Percentiles rank a stretch among this genome's conserved stretches.
Conservation (phyloP, 1,140 invertebrate genomes). For the Eupristina koningsbergeri region DNA sequence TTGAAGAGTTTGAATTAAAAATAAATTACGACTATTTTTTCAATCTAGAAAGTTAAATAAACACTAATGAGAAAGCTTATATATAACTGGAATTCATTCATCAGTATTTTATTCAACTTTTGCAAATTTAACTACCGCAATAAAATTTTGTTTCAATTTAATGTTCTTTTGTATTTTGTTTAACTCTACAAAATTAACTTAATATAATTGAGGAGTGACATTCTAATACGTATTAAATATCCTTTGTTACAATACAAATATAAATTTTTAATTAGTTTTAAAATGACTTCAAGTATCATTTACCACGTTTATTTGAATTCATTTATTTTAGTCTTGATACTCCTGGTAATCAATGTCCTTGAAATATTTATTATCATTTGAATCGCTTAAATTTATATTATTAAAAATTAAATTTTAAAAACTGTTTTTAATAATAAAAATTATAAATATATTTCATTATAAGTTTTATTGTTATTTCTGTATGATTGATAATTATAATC, state of each 20-base stretch:
- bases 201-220: neutral
- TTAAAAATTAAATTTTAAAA: no score
- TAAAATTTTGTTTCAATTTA: no score
- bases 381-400: neutral
- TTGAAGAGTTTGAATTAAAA: no score
- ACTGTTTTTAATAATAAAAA: no score
- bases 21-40: neutral
- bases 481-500: no score
- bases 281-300: neutral
- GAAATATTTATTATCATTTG: neutral
- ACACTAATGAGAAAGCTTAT: neutral
- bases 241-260: neutral
- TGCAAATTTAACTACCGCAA: no score
- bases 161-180: no score
- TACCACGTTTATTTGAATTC: neutral
- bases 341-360: neutral
- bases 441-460: no score
- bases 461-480: no score
- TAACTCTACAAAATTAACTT: neutral
- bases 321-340: neutral
- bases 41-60: neutral
- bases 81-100: no score
- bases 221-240: neutral
- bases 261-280: neutral
- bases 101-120: no score